A percentile compares a stretch with the other conserved stretches of the same genome.
phyloP scores from a whole-genome alignment of 2,888 invertebrate species.

The Clistopyga incitator region DNA sequence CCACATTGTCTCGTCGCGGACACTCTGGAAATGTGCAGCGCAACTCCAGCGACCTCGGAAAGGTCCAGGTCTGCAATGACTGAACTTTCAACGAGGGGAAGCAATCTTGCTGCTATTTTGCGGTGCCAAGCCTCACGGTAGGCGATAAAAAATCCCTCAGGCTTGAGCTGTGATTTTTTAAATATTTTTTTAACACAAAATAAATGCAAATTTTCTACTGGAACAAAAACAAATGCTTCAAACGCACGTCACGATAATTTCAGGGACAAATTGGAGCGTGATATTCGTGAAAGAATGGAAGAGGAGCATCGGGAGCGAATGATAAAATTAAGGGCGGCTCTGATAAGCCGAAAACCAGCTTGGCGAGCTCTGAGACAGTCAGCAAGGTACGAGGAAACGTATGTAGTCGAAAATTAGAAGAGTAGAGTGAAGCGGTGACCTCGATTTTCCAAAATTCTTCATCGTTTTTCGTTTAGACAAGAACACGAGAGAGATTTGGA shows the following conservation, averaged over 20 bases:
- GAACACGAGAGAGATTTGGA: conserved; percentile 89
- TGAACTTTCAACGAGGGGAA: conserved; percentile 77
- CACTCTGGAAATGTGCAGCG: conserved; percentile 66
- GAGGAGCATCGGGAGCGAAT: conserved; percentile 87
- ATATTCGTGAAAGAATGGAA: conserved; percentile 86
- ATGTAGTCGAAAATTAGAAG: conserved; percentile 51
- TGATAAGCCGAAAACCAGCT: conserved; percentile 88
- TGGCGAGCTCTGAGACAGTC: conserved; percentile 87
- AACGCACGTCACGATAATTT: too few species aligned
- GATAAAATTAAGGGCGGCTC: conserved; percentile 86
- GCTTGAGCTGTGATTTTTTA: too few species aligned
- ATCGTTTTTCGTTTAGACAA: conserved; percentile 71
- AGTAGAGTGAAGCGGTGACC: neutral
- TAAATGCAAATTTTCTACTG: too few species aligned
- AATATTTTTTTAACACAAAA: too few species aligned
- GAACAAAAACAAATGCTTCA: too few species aligned
- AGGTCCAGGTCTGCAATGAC: conserved; percentile 79
- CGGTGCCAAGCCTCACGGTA: conserved; percentile 84
- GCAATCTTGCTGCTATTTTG: conserved; percentile 89
- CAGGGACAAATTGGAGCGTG: conserved; percentile 87
- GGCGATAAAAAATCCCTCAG: neutral
- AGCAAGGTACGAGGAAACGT: conserved; percentile 77
- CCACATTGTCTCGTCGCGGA: conserved; percentile 33
- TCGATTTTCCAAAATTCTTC: neutral
- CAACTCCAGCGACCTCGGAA: conserved; percentile 75